Evolutionary conservation across 2,888 invertebrate genomes (phyloP), one percentile per base, ranked within the genome.

Genomic region (Synanthedon myopaeformis): DNA sequence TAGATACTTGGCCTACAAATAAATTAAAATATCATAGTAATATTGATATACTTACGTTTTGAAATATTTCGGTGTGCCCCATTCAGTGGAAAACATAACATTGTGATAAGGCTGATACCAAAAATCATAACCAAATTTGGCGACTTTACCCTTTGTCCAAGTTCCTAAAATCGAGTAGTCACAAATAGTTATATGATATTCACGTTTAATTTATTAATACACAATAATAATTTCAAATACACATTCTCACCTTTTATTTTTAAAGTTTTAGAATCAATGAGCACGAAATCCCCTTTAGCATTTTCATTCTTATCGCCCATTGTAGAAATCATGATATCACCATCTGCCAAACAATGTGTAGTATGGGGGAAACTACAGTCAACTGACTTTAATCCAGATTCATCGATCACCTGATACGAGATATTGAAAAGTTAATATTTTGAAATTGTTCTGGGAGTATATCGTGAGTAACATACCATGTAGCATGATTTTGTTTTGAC

Each of bases 101-200:
- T 99, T 95, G 66, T 94, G 93, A 65, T 94, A 91, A 0, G 98
- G 98, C 72, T 99, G 98, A 76, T 98, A 98, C 98, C 98, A 98
- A 75, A 95, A 99, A 77, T 99, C 98, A 75, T 99, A 99, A 4
- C 96, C 96, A 63, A 94, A 96, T 53, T 89, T 81, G 0, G 94
- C 92, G n/a, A 75, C 72, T 60, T 90, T 85, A 0, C 93, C 93
- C 57, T 89, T 90, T 0, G 93, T 92, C 96, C 96, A 96, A 0
- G 92, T 90, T 10, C 92, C 93, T 92, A 65, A 58, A 72, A 70
- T 56, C 54, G 51, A 51, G 45, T 45, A 54, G 52, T 55, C n/a
- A 45, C 45, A 45, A n/a, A 45, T 45, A 45, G 51, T 8, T 49
- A 49, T 17, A 49, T 13, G 3, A 12, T 23, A 19, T 12, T 49